Base-by-base conservation (phyloP, 2,888 invertebrate species). In the Lithophane leautieri region DNA sequence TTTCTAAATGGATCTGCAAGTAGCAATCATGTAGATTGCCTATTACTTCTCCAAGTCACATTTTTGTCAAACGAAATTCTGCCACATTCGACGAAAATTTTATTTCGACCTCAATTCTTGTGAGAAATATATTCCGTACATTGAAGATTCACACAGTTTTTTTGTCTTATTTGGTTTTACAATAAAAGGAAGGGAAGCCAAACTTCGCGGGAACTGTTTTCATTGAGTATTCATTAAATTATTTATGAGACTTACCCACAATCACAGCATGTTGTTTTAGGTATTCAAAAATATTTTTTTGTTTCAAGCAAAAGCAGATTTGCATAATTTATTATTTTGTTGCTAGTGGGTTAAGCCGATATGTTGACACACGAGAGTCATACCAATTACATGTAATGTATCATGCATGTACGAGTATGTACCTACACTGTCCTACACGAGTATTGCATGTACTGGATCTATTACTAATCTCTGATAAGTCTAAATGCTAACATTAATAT, bases 401-500 rank as follows among this genome's bases (percentile, higher is more conserved):
- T 78, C 44, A 54, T 44, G 28, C 11, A 76, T n/a, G 19, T 56
- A n/a, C n/a, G n/a, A n/a, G n/a, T n/a, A 73, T 28, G 9, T 56
- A 14, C 9, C 8, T 67, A n/a, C n/a, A n/a, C n/a, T n/a, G n/a
- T n/a, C n/a, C n/a, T n/a, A 73, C 54, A 69, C 25, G 54, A 19
- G 22, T 65, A 67, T 67, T 58, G 63, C 70, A 60, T 81, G 63
- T 42, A 54, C 50, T 58, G 58, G 50, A 60, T 82, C 60, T 66
- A 76, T 69, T 69, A 82, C 83, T 82, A 82, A 82, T 82, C 68
- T 69, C 83, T 70, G 62, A 69, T 82, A 82, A 72, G 62, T 69
- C 73, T 86, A 71, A 84, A 83, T 25, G 61, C 60, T 68, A 73
- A 71, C 73, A 76, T 76, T 76, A 86, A 80, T 84, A 81, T 84